A percentile compares a stretch with the other conserved stretches of the same genome.
These are phyloP conservation scores for Esox niger DNA, from an alignment of 2,113 vertebrate species.

Conservation along the genomic window DNA sequence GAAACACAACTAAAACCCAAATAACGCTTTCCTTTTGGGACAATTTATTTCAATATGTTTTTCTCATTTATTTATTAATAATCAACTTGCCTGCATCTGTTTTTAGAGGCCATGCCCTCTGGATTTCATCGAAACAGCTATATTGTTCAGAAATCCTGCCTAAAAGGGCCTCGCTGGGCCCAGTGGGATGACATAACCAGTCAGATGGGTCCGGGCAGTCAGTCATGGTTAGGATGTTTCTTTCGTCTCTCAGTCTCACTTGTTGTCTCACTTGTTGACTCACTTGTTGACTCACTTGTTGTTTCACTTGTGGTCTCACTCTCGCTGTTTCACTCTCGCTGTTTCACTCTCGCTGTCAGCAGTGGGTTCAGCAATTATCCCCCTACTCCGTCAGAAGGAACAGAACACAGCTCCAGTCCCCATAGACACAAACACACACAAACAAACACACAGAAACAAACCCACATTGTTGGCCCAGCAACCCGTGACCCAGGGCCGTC, in stretches of 20 bases:
- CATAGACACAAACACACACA: not conserved
- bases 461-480: too few relatives aligned
- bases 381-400: not conserved
- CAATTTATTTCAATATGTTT: not conserved
- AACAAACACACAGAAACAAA: not conserved
- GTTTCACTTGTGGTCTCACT: not conserved
- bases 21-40: not conserved
- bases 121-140: too few relatives aligned
- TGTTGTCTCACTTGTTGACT: not conserved
- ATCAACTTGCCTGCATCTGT: too few relatives aligned
- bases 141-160: too few relatives aligned
- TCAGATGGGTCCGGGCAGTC: too few relatives aligned
- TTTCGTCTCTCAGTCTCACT: too few relatives aligned
- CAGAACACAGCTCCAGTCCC: not conserved
- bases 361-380: not conserved
- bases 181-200: too few relatives aligned
- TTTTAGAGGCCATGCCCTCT: not conserved
- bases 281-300: not conserved
- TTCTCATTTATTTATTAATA: too few relatives aligned
- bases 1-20: too few relatives aligned
- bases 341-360: fast-evolving
- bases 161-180: too few relatives aligned
- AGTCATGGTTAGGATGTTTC: too few relatives aligned
- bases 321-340: not conserved
- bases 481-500: too few relatives aligned